A percentile compares a stretch with the other conserved stretches of the same genome.
These are phyloP conservation scores for Macropus fuliginosus DNA, from an alignment of 2,797 vertebrate species.

Conservation along the genomic window DNA sequence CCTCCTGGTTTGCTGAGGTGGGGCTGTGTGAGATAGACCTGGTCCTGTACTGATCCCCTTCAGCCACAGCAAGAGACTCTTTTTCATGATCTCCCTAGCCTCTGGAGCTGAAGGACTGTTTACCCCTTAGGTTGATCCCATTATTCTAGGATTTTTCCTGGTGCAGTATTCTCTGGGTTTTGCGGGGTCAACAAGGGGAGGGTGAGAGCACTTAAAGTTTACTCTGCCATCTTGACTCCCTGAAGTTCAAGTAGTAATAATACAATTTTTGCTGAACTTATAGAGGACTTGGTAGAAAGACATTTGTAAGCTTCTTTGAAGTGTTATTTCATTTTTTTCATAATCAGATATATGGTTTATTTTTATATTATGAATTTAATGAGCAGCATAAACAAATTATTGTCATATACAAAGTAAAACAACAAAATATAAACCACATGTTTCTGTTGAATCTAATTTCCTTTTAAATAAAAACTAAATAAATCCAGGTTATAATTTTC, in stretches of 20 bases:
- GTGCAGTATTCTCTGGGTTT: no score
- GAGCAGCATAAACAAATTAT: not conserved
- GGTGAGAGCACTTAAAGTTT: no score
- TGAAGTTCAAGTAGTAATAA: not conserved
- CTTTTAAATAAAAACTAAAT: not conserved
- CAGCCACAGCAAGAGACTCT: no score
- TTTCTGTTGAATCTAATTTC: not conserved
- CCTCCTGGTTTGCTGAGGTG: no score
- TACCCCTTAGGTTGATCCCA: no score
- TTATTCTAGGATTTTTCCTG: no score
- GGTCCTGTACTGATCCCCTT: no score
- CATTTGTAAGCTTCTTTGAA: not conserved
- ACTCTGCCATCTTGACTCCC: no score
- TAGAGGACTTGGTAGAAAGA: not conserved
- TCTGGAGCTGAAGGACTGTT: no score
- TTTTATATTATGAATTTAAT: not conserved
- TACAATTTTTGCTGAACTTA: not conserved
- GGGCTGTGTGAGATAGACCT: no score
- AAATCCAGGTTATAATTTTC: not conserved
- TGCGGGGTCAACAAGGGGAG: no score
- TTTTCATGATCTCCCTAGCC: no score
- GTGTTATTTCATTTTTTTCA: not conserved
- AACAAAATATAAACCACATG: not conserved
- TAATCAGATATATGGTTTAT: not conserved
- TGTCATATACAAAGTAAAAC: not conserved